Evolutionary conservation across 2,888 invertebrate genomes (phyloP).

Genomic region (Eupithecia exiguata): DNA sequence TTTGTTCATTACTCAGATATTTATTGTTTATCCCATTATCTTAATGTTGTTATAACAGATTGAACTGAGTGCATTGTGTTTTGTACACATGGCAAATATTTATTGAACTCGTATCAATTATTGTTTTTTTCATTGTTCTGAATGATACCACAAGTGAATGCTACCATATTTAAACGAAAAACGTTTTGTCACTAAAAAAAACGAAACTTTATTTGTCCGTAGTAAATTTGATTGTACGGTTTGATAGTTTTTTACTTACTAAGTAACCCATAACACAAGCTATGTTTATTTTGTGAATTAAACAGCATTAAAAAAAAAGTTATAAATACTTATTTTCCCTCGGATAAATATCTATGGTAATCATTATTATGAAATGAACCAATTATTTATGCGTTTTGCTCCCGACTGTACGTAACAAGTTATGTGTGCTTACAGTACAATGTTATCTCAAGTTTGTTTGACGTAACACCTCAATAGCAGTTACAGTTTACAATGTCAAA

Average conservation of each 20-base stretch:
- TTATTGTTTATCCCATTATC: constrained; percentile 20
- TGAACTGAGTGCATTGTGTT: background rate
- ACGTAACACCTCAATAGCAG: constrained; percentile 45
- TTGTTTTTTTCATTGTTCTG: background rate
- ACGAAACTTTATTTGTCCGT: background rate
- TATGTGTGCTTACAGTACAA: constrained; percentile 36
- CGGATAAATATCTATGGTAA: background rate
- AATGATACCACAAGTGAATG: background rate
- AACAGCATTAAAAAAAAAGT: background rate
- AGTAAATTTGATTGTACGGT: background rate
- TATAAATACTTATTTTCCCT: too few species aligned
- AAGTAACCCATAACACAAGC: too few species aligned
- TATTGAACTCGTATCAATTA: background rate
- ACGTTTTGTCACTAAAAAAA: background rate
- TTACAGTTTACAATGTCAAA: constrained; percentile 32
- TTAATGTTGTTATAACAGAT: constrained; percentile 8
- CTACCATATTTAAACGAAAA: background rate
- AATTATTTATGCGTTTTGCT: background rate
- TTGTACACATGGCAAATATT: background rate
- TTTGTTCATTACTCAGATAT: constrained; percentile 17
- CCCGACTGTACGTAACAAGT: constrained; percentile 24
- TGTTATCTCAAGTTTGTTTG: constrained; percentile 51
- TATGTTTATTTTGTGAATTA: too few species aligned
- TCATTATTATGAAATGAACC: background rate
- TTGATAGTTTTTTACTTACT: background rate